phyloP scores from a whole-genome alignment of 2,113 vertebrate species.

The Pelecanoides urinatrix region DNA sequence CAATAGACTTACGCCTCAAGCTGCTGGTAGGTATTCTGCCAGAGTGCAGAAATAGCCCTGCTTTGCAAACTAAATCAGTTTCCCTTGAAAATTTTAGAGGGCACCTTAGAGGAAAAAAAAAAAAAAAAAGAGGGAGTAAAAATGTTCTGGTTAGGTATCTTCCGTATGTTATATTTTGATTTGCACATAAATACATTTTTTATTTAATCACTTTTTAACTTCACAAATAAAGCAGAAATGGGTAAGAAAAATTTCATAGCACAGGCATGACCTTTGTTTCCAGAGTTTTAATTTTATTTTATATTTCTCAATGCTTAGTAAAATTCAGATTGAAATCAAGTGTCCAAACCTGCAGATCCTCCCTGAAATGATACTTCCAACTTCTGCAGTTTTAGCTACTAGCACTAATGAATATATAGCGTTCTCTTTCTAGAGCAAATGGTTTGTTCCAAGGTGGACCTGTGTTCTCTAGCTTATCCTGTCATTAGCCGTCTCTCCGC shows the following conservation, averaged over 20 bases:
- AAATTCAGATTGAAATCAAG: not conserved
- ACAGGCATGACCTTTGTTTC: not conserved
- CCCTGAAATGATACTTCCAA: not conserved
- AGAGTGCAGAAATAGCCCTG: not conserved
- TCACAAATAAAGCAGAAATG: not conserved
- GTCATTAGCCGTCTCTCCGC: not conserved
- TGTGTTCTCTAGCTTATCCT: not conserved
- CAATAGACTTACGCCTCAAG: not conserved
- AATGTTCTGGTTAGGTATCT: not conserved
- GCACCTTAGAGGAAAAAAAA: not conserved
- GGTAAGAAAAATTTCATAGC: not conserved
- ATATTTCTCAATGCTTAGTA: not conserved
- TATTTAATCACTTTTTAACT: not conserved
- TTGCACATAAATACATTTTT: not conserved
- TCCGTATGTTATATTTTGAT: not conserved
- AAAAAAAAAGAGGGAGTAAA: not conserved
- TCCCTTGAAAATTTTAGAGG: not conserved
- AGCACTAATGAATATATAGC: not conserved
- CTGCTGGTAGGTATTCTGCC: not conserved
- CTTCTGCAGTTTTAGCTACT: not conserved
- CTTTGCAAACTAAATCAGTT: not conserved
- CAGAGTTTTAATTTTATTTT: not conserved
- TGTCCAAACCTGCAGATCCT: not conserved
- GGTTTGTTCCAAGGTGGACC: not conserved
- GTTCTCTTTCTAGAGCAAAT: not conserved